Evolutionary conservation across 1,140 invertebrate genomes (phyloP), one percentile per base, ranked within the genome.

Genomic region (Drosophila albomicans): DNA sequence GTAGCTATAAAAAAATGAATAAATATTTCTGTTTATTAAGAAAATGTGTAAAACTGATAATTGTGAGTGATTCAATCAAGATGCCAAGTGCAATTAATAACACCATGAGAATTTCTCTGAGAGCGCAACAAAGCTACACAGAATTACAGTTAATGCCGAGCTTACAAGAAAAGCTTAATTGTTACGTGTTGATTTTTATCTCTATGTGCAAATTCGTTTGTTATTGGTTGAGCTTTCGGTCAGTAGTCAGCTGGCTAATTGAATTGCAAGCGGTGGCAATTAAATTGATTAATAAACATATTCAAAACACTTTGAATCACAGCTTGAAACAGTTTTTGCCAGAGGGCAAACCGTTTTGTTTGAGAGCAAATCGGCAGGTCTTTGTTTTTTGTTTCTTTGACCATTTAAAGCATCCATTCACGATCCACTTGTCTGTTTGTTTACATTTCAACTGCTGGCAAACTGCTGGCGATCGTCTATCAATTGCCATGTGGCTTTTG

Each of bases 401-500:
- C 54, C 35, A 57, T 45, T 13, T 52, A 13, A 48, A 75, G 41
- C 57, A 69, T 59, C 35, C 38, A 68, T 69, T 75, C 57, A 69
- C 59, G 45, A 67, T 68, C 30, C 71, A 74, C 65, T 74, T 62
- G 20, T 56, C 25, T 32, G 72, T 75, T 75, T 75, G 72, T 75
- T 75, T 75, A 75, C 72, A 75, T 63, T 70, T 63, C 48, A 67
- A 51, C 70, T 32, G 66, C 10, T 10, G n/a, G 20, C 46, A 13
- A 57, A 32, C 45, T 45, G 65, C 41, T 74, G 65, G 65, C 57
- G 57, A 74, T 59, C 65, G 65, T 74, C 71, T 61, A 56, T 74
- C 71, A 69, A 46, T 68, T 69, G 56, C 56, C 71, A 74, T 74
- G 57, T 74, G 71, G 71, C 65, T 74, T 74, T 61, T 74, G 71